Evolutionary conservation across 2,797 vertebrate species (phyloP).

Genomic region (Natrix natrix): DNA sequence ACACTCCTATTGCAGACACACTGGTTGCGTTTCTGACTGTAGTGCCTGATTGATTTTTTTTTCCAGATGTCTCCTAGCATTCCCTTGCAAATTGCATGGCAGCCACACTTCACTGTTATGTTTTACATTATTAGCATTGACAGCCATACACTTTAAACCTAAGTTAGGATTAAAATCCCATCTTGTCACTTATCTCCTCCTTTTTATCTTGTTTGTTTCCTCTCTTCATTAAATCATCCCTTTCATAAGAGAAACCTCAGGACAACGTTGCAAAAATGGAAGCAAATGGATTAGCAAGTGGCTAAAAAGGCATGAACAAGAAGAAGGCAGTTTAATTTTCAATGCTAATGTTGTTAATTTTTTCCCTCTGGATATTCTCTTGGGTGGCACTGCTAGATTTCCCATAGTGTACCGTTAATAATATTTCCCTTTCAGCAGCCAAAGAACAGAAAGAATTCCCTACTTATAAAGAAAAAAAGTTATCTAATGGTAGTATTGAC

Average conservation of each 20-base stretch:
- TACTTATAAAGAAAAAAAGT: background rate
- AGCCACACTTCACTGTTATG: conserved; percentile 52
- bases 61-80: conserved; percentile 55
- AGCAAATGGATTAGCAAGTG: conserved; percentile 51
- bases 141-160: conserved; percentile 57
- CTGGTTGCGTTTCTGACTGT: conserved; percentile 49
- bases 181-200: conserved; percentile 58
- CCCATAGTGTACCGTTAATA: background rate
- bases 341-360: background rate
- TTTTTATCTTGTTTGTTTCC: conserved; percentile 63
- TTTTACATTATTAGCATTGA: conserved; percentile 65
- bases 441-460: background rate
- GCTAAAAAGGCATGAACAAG: conserved; percentile 36
- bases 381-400: conserved; percentile 2
- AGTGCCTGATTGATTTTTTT: conserved; percentile 59
- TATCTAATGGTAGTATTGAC: background rate
- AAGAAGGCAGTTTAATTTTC: background rate
- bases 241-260: conserved; percentile 53
- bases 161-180: conserved; percentile 61
- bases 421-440: conserved; percentile 22
- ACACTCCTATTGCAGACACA: conserved; percentile 50
- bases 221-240: conserved; percentile 56
- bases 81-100: conserved; percentile 28
- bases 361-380: background rate
- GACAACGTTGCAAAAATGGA: conserved; percentile 41